Evolutionary conservation across 2,797 vertebrate genomes (phyloP).

Genomic region (Hemibagrus guttatus): DNA sequence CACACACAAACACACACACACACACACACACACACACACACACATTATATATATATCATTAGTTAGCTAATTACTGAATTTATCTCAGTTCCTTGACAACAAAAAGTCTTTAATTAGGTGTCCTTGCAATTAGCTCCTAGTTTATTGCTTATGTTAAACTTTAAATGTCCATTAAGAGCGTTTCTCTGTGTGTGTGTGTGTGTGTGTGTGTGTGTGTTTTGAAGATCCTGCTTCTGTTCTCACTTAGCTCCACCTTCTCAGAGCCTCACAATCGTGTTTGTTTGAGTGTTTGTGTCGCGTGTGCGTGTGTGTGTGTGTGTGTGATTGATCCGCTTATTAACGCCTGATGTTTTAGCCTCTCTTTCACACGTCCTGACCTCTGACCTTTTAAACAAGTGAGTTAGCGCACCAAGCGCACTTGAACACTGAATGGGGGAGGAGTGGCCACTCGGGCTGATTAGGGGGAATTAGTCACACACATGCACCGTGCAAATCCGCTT

Average conservation of each 20-base stretch:
- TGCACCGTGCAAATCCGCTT: constrained; percentile 12
- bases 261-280: background rate
- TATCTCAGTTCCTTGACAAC: constrained; percentile 58
- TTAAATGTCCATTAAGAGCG: background rate
- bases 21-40: constrained; percentile 15
- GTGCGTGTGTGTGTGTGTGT: background rate
- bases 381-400: constrained; percentile 74
- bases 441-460: constrained; percentile 13
- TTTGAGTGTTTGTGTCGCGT: background rate
- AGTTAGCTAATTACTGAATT: constrained; percentile 13
- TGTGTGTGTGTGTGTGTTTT: background rate
- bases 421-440: constrained; percentile 4
- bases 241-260: background rate
- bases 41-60: background rate
- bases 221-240: background rate
- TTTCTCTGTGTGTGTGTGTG: constrained; percentile 13
- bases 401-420: constrained; percentile 21
- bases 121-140: constrained; percentile 83
- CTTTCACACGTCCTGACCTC: constrained; percentile 67
- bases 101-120: constrained; percentile 84
- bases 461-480: constrained; percentile 30
- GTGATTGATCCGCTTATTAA: constrained; percentile 68
- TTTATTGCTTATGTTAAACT: constrained; percentile 82
- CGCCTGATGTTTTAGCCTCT: constrained; percentile 73
- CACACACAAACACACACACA: constrained; percentile 3